A percentile compares a stretch with the other conserved stretches of the same genome.
Evolutionary conservation across 2,888 invertebrate genomes (phyloP).

Genomic region (Pharmacophagus antenor): DNA sequence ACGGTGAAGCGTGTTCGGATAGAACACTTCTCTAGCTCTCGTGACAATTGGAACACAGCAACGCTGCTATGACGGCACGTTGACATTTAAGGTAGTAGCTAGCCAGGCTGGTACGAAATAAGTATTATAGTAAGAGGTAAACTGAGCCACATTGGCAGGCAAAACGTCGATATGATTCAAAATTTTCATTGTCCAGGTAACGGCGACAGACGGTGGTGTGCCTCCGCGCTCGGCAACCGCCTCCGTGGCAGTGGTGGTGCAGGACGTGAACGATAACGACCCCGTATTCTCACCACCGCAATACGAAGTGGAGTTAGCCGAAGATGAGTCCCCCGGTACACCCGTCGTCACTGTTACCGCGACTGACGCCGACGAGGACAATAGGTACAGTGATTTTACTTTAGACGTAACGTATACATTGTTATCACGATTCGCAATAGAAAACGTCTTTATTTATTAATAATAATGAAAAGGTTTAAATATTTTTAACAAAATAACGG

Average conservation of each 20-base stretch:
- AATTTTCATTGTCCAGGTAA: conserved; percentile 80
- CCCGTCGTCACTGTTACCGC: conserved; percentile 94
- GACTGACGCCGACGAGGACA: conserved; percentile 94
- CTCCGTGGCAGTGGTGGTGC: conserved; percentile 92
- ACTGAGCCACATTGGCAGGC: too few relatives aligned
- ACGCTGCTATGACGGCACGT: too few relatives aligned
- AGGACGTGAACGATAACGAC: conserved; percentile 97
- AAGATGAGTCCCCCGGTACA: conserved; percentile 94
- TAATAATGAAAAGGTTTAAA: too few relatives aligned
- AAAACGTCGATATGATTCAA: background rate
- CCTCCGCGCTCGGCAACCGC: conserved; percentile 93
- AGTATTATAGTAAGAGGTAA: too few relatives aligned
- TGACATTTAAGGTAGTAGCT: too few relatives aligned
- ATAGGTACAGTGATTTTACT: conserved; percentile 54
- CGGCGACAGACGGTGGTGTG: conserved; percentile 92
- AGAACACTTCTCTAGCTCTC: too few relatives aligned
- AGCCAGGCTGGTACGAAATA: too few relatives aligned
- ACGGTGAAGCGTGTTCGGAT: too few relatives aligned
- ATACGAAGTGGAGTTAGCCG: conserved; percentile 94
- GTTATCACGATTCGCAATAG: too few relatives aligned
- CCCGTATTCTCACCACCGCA: conserved; percentile 96
- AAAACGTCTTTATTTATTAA: too few relatives aligned
- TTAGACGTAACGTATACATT: background rate
- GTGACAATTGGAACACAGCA: too few relatives aligned
- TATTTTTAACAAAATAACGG: too few relatives aligned